These are phyloP conservation scores for Pollimyrus isidori DNA, from an alignment of 2,113 vertebrate species.

Conservation along the genomic window DNA sequence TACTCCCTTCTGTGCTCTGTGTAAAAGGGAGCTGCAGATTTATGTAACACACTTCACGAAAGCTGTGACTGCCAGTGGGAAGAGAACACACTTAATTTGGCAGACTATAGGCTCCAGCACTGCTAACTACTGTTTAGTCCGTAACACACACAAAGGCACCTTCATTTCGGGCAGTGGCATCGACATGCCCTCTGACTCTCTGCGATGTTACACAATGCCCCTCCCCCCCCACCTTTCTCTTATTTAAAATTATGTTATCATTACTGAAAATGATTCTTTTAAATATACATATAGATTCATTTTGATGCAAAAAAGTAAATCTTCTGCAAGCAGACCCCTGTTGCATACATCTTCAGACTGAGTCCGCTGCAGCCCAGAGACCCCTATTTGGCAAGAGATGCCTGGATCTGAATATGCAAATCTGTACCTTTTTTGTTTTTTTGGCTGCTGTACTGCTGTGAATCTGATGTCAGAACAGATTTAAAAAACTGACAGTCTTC, in stretches of 20 bases:
- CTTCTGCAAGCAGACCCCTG: background rate
- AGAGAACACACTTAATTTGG: background rate
- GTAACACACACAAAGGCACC: background rate
- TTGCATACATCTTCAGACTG: background rate
- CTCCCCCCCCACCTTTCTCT: background rate
- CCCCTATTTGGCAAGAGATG: background rate
- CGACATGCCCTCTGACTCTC: background rate
- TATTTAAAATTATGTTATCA: background rate
- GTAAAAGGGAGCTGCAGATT: background rate
- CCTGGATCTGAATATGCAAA: background rate
- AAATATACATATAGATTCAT: background rate
- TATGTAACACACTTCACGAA: background rate
- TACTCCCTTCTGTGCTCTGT: background rate
- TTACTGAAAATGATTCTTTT: background rate
- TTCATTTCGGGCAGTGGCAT: background rate
- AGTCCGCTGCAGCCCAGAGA: background rate
- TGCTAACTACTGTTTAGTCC: background rate
- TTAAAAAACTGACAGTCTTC: background rate
- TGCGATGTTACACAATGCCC: background rate
- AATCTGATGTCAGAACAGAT: background rate
- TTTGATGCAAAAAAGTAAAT: background rate
- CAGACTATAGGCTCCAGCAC: background rate
- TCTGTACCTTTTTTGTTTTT: background rate
- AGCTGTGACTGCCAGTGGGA: background rate
- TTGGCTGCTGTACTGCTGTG: background rate